Evolutionary conservation across 2,113 vertebrate genomes (phyloP), one percentile per base, ranked within the genome.

Genomic region (Sylvia atricapilla): DNA sequence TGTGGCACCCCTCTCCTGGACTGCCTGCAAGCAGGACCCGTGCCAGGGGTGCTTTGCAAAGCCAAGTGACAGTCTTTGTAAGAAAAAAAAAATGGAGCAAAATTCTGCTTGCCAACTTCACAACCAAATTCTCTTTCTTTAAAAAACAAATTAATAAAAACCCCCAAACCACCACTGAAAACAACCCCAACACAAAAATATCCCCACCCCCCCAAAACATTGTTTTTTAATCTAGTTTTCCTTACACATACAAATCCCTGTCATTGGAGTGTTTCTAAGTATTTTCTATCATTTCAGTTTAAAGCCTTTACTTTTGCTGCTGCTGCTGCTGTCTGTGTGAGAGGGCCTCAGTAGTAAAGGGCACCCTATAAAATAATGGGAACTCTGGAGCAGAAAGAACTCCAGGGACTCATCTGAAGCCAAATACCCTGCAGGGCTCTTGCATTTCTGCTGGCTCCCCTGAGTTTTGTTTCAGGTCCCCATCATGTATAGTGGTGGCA

Each of bases 201-300:
- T 5, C 5, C 10, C 4, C 4, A 13, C 3, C 19, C n/a, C n/a
- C 4, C 2, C 2, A 5, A 24, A 39, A 35, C 0, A 1, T 20
- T 21, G 4, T 3, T 67, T 58, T 58, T 76, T n/a, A 2, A 23
- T 69, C 49, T 80, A 4, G 20, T 70, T 75, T 67, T 7, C 20
- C 11, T 58, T 33, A 46, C 4, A 3, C 8, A 8, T 4, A 3
- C 14, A 88, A 90, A 70, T 75, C 14, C 12, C 13, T 75, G 6
- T 59, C 10, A 30, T 5, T 11, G 24, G 7, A 7, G 10, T 70
- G 28, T 46, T 85, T 58, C 12, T 17, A 62, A 62, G 13, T 53
- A 15, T 47, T 78, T 87, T 64, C 27, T 70, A 75, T 69, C 9
- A 41, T 68, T 87, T 93, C 31, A 37, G 3, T 52, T 69, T 43